Evolutionary conservation across 2,113 vertebrate genomes (phyloP), one percentile per base, ranked within the genome.

Genomic region (Cyprinodon brontotheroides): DNA sequence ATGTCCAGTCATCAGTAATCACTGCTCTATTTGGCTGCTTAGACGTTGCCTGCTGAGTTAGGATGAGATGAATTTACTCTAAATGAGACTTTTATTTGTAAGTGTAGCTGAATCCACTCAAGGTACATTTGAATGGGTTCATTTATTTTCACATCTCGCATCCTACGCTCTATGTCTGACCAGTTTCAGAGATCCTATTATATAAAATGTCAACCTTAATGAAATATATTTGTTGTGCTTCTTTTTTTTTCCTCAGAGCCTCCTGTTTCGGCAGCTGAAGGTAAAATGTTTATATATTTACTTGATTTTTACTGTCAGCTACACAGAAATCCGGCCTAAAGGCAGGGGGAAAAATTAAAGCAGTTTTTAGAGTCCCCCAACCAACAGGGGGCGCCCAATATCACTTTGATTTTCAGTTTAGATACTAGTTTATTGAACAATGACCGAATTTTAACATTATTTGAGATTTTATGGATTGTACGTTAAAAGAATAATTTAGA

Each of bases 201-300:
- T 1, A 22, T 39, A 47, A 47, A 29, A 36, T 29, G 40, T 22
- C n/a, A 60, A 11, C 20, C 3, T 40, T 50, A 9, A 12, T 15
- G 22, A 65, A 11, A 3, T 70, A 60, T 57, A 7, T 57, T n/a
- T 57, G 50, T n/a, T 41, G 20, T 57, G 4, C 20, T 0, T 10
- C 17, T 68, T n/a, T 67, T 10, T 41, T 0, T 53, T 59, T 0
- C 13, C 1, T 45, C 41, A 83, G 80, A 83, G 14, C 59, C 78
- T 65, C 73, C 68, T 11, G 13, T 41, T 36, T 40, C 73, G 14
- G 13, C 48, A 2, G 22, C 59, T 67, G 86, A 75, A 68, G 86
- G 88, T 85, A 83, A 76, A 11, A 2, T 13, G 15, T 22, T 68
- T 65, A 40, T 68, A 36, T 63, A 6, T 12, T n/a, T 9, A 63